Evolutionary conservation across 2,888 invertebrate species (phyloP).

Genomic region (Galerucella calmariensis): DNA sequence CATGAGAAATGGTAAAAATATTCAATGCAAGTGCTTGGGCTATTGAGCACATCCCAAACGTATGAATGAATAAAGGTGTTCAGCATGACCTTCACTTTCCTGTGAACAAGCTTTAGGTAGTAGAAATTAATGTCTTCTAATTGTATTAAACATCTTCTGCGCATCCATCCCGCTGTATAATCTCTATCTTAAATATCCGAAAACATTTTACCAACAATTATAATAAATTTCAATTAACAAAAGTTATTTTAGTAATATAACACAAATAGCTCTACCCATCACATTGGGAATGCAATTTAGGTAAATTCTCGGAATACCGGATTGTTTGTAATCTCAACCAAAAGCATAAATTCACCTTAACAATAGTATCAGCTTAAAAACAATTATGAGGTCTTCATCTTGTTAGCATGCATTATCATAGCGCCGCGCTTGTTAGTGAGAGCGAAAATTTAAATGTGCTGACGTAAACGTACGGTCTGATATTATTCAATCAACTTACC

Average conservation of each 20-base stretch:
- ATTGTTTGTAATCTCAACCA: not conserved
- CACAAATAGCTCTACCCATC: not conserved
- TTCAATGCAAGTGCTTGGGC: too few species aligned
- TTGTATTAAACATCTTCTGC: too few species aligned
- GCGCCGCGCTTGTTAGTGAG: conserved; percentile 12
- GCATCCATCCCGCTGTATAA: too few species aligned
- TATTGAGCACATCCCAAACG: too few species aligned
- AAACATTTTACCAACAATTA: too few species aligned
- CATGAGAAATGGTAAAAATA: too few species aligned
- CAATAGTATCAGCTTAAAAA: conserved; percentile 8
- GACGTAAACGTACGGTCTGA: conserved; percentile 15
- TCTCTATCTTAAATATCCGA: too few species aligned
- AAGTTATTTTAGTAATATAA: not conserved
- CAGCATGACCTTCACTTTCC: too few species aligned
- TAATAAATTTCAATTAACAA: too few species aligned
- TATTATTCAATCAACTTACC: conserved; percentile 19
- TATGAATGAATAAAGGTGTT: too few species aligned
- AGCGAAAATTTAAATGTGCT: conserved; percentile 22
- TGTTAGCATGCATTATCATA: conserved; percentile 17
- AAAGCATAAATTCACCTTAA: not conserved
- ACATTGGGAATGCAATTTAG: not conserved
- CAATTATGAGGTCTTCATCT: conserved; percentile 11
- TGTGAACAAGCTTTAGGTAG: too few species aligned
- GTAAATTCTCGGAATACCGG: not conserved
- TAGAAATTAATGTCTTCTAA: too few species aligned